Evolutionary conservation across 2,888 invertebrate genomes (phyloP).

Genomic region (Tiphia femorata): DNA sequence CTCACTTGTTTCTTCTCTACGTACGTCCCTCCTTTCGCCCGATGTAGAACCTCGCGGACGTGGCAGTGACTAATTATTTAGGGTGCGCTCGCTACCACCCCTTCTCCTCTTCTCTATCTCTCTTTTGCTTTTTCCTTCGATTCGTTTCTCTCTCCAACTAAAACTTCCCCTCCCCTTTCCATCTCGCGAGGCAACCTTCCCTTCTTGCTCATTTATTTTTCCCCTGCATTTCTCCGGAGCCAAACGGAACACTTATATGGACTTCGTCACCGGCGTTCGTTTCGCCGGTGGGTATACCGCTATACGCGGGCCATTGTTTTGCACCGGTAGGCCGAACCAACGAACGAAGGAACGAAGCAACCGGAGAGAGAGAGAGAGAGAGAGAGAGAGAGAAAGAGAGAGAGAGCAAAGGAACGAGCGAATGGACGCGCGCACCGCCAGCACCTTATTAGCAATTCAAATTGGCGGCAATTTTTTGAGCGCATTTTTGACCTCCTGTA

Average conservation of each 20-base stretch:
- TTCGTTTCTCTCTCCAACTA: constrained; percentile 28
- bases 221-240: constrained; percentile 64
- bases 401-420: constrained; percentile 34
- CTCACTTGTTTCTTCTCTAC: constrained; percentile 10
- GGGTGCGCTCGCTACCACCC: constrained; percentile 45
- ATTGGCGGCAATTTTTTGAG: constrained; percentile 70
- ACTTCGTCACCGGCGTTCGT: constrained; percentile 66
- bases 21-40: too few species aligned
- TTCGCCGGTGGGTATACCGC: constrained; percentile 64
- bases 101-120: constrained; percentile 18
- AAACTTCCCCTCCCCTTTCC: too few species aligned
- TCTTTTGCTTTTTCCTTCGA: constrained; percentile 20
- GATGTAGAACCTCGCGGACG: constrained; percentile 45
- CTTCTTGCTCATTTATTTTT: constrained; percentile 60
- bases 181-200: constrained; percentile 27
- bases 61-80: constrained; percentile 67
- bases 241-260: constrained; percentile 68
- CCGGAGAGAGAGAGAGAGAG: too few species aligned
- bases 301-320: constrained; percentile 65
- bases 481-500: constrained; percentile 70
- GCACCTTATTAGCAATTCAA: constrained; percentile 68
- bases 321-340: constrained; percentile 50
- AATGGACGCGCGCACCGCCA: constrained; percentile 50
- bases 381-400: constrained; percentile 18
- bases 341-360: neutral